These are phyloP conservation scores for Eretmocerus hayati DNA, from an alignment of 2,888 invertebrate genomes.

Conservation along the genomic window DNA sequence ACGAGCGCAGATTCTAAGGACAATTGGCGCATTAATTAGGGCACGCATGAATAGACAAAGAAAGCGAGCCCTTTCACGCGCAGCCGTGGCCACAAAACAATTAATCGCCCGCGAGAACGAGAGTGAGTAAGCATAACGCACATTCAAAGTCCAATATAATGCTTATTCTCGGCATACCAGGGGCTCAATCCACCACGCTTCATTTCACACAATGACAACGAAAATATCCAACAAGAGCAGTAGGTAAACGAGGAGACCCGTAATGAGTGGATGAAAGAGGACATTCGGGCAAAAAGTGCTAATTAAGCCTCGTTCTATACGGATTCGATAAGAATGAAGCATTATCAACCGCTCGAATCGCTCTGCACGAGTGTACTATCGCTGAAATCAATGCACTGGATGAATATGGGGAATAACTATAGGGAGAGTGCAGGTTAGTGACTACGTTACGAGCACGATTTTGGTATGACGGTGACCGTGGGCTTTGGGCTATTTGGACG, in stretches of 20 bases:
- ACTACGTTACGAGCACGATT: background rate
- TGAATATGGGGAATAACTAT: no score
- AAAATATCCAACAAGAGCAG: background rate
- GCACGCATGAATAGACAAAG: constrained; percentile 4
- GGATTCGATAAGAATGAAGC: no score
- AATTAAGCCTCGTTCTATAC: no score
- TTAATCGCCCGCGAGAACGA: constrained; percentile 3
- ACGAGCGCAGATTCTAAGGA: no score
- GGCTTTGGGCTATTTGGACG: constrained; percentile 23
- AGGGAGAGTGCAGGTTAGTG: constrained; percentile 2
- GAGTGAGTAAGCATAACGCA: no score
- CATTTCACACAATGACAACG: background rate
- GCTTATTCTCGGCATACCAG: background rate
- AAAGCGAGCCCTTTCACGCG: background rate
- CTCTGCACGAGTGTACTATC: no score
- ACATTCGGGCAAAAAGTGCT: background rate
- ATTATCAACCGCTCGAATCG: no score
- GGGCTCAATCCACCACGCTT: background rate
- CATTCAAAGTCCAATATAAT: no score
- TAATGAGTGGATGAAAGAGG: background rate
- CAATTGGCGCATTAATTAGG: constrained; percentile 12
- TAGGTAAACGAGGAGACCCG: constrained; percentile 4
- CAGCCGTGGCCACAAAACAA: background rate
- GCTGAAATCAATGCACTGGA: no score
- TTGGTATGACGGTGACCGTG: background rate